Base-by-base conservation (phyloP, 2,797 vertebrate species). In the Nasua narica region DNA sequence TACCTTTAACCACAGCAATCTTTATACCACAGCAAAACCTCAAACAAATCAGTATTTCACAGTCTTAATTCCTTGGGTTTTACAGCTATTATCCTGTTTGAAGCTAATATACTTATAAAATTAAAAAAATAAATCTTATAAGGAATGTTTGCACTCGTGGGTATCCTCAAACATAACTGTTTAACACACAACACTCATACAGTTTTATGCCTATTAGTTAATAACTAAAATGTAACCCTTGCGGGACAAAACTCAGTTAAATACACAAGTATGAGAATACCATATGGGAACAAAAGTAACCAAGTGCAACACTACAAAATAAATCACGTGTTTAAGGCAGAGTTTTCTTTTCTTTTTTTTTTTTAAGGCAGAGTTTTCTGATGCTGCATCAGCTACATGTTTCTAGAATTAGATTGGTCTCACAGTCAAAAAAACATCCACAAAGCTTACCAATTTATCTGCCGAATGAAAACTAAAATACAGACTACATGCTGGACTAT, bases 351-450 rank as follows among this genome's bases (percentile, higher is more conserved):
- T n/a, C n/a, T n/a, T n/a, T n/a, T n/a, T n/a, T n/a, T n/a, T n/a
- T n/a, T 83, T 87, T 65, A 87, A 95, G 62, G 48, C 25, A 93
- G 27, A 94, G 29, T 69, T 82, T 97, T 95, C 90, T 93, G 40
- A 91, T 48, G 56, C 35, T 84, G 7, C 3, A 48, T 46, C 69
- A 83, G 18, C n/a, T 78, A 58, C 23, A 46, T 69, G 60, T 92
- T 95, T 87, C 86, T 70, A 94, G 48, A 84, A 84, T 46, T 93
- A 21, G 10, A 88, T 69, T 91, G 40, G 81, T 74, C 56, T 93
- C 67, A 40, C 10, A 91, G 35, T 79, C 40, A 40, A 40, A 72
- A 96, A 65, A 87, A 93, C 10, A 95, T 37, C 4, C 43, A 87
- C 40, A 32, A 82, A 88, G 58, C 79, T 76, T 85, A 52, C 10